Conservation (phyloP, 2,797 vertebrate genomes). For the Gymnothorax javanicus region DNA sequence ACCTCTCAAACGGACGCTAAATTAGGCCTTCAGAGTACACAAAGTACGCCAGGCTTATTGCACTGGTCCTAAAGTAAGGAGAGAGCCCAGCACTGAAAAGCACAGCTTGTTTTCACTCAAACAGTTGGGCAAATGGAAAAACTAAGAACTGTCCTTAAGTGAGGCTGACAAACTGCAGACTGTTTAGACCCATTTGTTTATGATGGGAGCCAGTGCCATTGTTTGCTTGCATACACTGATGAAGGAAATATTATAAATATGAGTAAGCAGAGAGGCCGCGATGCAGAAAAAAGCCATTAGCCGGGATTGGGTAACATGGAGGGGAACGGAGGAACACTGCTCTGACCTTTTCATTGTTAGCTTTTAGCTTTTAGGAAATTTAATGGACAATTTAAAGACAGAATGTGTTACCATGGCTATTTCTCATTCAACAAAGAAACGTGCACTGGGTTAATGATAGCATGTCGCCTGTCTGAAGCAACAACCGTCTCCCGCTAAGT, state of each 20-base stretch:
- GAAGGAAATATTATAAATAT: conserved; percentile 56
- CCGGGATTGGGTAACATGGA: conserved; percentile 45
- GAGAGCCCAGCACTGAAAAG: conserved; percentile 12
- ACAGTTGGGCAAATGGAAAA: conserved; percentile 29
- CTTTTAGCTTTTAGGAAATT: conserved; percentile 46
- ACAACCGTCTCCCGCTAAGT: conserved; percentile 48
- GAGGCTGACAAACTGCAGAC: conserved; percentile 57
- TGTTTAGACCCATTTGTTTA: conserved; percentile 44
- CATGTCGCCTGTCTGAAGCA: conserved; percentile 56
- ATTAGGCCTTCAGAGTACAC: neutral
- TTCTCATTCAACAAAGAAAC: conserved; percentile 52
- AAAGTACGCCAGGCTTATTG: neutral
- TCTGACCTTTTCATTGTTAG: conserved; percentile 55
- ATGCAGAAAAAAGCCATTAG: conserved; percentile 64
- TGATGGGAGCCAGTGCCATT: conserved; percentile 53
- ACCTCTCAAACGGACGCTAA: conserved; percentile 18
- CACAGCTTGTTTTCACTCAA: conserved; percentile 16
- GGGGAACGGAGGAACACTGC: conserved; percentile 23
- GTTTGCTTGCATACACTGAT: conserved; percentile 51
- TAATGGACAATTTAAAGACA: conserved; percentile 52
- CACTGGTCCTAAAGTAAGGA: neutral
- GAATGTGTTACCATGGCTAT: conserved; percentile 58
- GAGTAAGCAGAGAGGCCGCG: conserved; percentile 57
- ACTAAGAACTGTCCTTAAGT: conserved; percentile 44
- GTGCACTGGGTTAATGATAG: conserved; percentile 56